Base-by-base conservation (phyloP, 2,888 invertebrate species). In the Tetropium fuscum region DNA sequence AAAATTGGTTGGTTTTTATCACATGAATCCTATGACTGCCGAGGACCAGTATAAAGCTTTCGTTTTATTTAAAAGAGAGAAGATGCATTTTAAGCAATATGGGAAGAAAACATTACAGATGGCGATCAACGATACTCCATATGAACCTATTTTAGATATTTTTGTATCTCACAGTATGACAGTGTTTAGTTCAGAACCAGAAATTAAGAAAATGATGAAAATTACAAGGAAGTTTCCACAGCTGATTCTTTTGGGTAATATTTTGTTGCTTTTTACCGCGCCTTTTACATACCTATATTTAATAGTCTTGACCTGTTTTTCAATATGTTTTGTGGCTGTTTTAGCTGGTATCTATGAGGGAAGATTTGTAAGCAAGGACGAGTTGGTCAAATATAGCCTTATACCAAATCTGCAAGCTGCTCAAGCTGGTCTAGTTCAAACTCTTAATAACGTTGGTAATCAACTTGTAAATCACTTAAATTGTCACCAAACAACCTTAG, bases 301-400 rank as follows among this genome's bases (percentile, higher is more conserved):
- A n/a, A n/a, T n/a, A n/a, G n/a, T n/a, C n/a, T n/a, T n/a, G n/a
- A n/a, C n/a, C n/a, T n/a, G n/a, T n/a, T n/a, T n/a, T n/a, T n/a
- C n/a, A n/a, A n/a, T n/a, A n/a, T n/a, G n/a, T n/a, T n/a, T n/a
- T n/a, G n/a, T n/a, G n/a, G n/a, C n/a, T 57, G 40, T 82, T 81
- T 68, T 80, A 90, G 91, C 87, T 78, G 93, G 89, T n/a, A 87
- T 93, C 60, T 84, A 90, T 47, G 88, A 94, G 71, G 88, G 88
- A 41, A 85, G 83, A 56, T 79, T 93, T 19, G 71, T 94, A 68
- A 90, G 87, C 61, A 86, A 86, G 66, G 89, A 89, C 75, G 90
- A 93, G 71, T 81, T 94, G 20, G 72, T 89, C 18, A 83, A 86
- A 68, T 91, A 87, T 70, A 88, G 90, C 55, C 81, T 84, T 73